These are phyloP conservation scores for Epizoanthus scotinus DNA, from an alignment of 92 coral and sea anemone species.

Conservation along the genomic window DNA sequence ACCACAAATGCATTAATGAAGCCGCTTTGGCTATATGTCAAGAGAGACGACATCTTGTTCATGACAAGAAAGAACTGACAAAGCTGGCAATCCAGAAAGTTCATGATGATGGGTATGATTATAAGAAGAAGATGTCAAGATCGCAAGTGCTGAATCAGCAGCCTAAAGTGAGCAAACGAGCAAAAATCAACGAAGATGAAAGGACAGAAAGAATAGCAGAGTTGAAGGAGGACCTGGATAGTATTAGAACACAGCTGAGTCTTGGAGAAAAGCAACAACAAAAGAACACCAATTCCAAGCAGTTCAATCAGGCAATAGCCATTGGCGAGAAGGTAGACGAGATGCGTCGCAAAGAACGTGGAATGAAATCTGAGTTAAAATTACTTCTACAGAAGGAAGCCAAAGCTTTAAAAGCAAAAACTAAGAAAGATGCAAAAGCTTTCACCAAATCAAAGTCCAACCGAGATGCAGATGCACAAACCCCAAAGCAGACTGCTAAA, in stretches of 20 bases:
- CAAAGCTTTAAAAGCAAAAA: constrained; percentile 24
- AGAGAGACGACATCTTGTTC: not conserved
- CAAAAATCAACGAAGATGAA: constrained; percentile 31
- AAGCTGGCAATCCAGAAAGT: constrained; percentile 32
- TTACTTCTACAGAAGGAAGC: constrained; percentile 18
- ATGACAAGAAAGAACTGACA: constrained; percentile 41
- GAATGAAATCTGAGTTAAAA: constrained; percentile 25
- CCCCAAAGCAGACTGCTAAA: too few species aligned
- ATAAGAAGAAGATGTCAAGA: constrained; percentile 39
- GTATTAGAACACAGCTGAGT: constrained; percentile 35
- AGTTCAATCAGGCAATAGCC: constrained; percentile 38
- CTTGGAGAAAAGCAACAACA: constrained; percentile 39
- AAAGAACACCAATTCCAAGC: constrained; percentile 47
- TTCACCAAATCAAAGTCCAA: too few species aligned
- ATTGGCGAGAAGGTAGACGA: constrained; percentile 25
- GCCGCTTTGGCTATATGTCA: constrained; percentile 11
- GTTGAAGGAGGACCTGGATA: constrained; percentile 42
- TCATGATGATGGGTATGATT: constrained; percentile 21
- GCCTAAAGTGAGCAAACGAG: constrained; percentile 31
- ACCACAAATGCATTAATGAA: constrained; percentile 36
- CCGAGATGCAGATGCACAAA: too few species aligned
- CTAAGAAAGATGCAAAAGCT: not conserved
- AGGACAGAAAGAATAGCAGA: constrained; percentile 26
- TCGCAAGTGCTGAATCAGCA: constrained; percentile 33
- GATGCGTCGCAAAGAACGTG: constrained; percentile 20